Conservation (phyloP, 2,888 invertebrate genomes). For the Agapostemon virescens region DNA sequence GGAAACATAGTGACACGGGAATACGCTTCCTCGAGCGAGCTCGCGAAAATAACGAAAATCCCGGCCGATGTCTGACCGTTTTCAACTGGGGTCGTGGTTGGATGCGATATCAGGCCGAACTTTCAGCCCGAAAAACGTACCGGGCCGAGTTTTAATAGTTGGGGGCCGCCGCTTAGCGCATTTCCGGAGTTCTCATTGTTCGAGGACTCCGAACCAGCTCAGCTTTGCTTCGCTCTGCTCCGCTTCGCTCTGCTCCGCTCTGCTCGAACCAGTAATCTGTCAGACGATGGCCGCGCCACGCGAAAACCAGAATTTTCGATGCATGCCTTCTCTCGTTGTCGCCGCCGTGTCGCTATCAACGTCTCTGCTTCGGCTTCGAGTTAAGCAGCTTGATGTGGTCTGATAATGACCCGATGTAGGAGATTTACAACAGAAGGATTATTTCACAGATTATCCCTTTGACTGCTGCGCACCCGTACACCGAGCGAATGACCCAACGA, state of each 20-base stretch:
- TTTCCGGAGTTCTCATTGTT: conserved; percentile 56
- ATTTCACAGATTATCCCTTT: background rate
- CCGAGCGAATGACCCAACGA: too few relatives aligned
- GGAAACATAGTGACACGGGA: background rate
- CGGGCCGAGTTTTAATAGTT: conserved; percentile 44
- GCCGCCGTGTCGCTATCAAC: background rate
- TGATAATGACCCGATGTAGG: background rate
- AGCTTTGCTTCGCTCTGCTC: background rate
- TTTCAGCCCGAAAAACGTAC: conserved; percentile 35
- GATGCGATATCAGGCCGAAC: conserved; percentile 25
- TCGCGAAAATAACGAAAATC: background rate
- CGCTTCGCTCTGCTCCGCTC: background rate
- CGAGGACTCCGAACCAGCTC: conserved; percentile 12
- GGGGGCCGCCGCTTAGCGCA: conserved; percentile 5
- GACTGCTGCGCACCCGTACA: background rate
- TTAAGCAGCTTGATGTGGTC: background rate
- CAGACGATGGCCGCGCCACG: conserved; percentile 35
- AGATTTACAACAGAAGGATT: background rate
- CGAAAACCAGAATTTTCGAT: conserved; percentile 42
- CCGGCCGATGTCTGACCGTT: background rate
- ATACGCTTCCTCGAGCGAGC: background rate
- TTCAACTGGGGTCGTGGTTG: conserved; percentile 30
- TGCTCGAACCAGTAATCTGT: conserved; percentile 40
- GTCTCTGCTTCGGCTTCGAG: background rate
- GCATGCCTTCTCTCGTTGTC: conserved; percentile 18